These are phyloP conservation scores for Argyra leucocephala DNA, from an alignment of 2,888 invertebrate species.

Conservation along the genomic window DNA sequence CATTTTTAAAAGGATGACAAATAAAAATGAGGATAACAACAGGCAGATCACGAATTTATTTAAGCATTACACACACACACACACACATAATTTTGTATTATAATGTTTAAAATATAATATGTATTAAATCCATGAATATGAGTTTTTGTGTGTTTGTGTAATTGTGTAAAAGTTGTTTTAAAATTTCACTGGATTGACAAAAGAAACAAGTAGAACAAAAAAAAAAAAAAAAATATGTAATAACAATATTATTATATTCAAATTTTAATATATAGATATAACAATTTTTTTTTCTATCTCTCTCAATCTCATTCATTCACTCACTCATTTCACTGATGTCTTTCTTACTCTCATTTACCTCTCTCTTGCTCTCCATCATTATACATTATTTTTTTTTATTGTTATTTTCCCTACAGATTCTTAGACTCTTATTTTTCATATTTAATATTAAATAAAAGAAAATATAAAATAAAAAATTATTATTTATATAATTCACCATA, in stretches of 20 bases:
- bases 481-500: not conserved
- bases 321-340: no score
- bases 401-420: no score
- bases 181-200: not conserved
- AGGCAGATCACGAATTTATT: slow-evolving; percentile 6
- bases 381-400: no score
- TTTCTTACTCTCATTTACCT: not conserved
- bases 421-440: not conserved
- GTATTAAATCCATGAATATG: no score
- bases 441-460: no score
- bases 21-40: slow-evolving; percentile 6
- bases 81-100: not conserved
- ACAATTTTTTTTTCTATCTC: not conserved
- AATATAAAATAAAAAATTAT: not conserved
- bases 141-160: no score
- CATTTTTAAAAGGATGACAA: slow-evolving; percentile 6
- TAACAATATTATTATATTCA: no score
- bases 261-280: no score
- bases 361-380: not conserved
- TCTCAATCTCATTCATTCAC: no score
- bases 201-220: not conserved
- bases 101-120: no score
- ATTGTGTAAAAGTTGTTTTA: no score
- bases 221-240: not conserved
- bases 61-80: not conserved